These are phyloP conservation scores for Pipra filicauda DNA, from an alignment of 2,113 vertebrate species.

Conservation along the genomic window DNA sequence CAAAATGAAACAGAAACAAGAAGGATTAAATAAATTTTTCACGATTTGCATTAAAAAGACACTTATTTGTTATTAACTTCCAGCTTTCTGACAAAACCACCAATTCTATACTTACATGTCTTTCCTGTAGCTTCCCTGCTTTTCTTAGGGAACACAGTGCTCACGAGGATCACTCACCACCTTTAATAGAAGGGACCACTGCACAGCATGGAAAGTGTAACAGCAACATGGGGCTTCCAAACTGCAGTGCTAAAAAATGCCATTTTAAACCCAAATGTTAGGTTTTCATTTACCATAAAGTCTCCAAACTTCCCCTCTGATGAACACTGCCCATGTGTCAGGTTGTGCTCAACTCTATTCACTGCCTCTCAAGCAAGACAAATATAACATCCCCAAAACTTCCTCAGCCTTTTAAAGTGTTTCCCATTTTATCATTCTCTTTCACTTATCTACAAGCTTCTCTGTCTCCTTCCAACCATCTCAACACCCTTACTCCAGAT, in stretches of 20 bases:
- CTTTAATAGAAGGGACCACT: background rate
- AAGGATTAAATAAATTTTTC: background rate
- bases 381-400: fast-evolving
- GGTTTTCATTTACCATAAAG: background rate
- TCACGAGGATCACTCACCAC: background rate
- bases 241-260: background rate
- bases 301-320: background rate
- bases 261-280: background rate
- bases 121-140: background rate
- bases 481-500: no score
- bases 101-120: background rate
- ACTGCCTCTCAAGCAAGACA: background rate
- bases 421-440: background rate
- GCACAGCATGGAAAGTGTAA: background rate
- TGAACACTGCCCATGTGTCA: background rate
- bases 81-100: background rate
- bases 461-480: background rate
- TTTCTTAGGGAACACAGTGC: background rate
- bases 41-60: background rate
- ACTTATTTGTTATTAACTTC: background rate
- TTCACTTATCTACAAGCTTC: background rate
- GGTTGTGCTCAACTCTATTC: background rate
- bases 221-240: background rate
- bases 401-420: background rate
- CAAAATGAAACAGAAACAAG: background rate